Evolutionary conservation across 1,140 invertebrate species (phyloP).

Genomic region (Heliconius congener): DNA sequence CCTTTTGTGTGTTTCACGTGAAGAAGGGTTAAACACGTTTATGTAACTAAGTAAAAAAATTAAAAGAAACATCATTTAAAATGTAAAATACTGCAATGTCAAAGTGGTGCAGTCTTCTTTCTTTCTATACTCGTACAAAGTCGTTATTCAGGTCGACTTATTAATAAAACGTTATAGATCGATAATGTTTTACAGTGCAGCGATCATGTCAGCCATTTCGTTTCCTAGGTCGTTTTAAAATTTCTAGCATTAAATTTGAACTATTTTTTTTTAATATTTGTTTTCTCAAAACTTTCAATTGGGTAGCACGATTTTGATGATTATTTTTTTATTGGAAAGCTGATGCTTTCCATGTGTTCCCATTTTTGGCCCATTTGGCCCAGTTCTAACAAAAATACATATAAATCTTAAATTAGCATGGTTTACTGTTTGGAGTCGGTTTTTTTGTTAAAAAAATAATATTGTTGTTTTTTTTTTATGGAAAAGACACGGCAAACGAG

Average conservation of each 20-base stretch:
- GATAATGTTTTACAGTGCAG: slow-evolving; percentile 10
- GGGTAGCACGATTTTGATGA: too few species aligned
- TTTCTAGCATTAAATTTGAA: background rate
- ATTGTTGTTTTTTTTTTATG: too few species aligned
- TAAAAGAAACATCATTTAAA: background rate
- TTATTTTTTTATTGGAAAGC: too few species aligned
- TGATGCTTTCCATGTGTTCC: too few species aligned
- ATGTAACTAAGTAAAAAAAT: background rate
- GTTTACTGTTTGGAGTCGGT: too few species aligned
- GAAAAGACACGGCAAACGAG: too few species aligned
- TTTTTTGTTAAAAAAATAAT: too few species aligned
- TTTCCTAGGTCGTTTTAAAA: background rate
- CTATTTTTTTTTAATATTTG: background rate
- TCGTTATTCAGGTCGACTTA: slow-evolving; percentile 13
- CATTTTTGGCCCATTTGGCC: too few species aligned
- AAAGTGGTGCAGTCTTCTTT: slow-evolving; percentile 9
- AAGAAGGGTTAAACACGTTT: background rate
- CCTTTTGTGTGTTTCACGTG: background rate
- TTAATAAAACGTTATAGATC: slow-evolving; percentile 10
- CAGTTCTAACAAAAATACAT: too few species aligned
- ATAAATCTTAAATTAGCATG: too few species aligned
- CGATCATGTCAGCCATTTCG: background rate
- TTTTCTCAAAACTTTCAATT: too few species aligned
- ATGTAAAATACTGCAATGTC: background rate
- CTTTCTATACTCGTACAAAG: slow-evolving; percentile 2